These are phyloP conservation scores for Lepilemur ruficaudatus DNA, from an alignment of 2,797 vertebrate genomes.

Conservation along the genomic window DNA sequence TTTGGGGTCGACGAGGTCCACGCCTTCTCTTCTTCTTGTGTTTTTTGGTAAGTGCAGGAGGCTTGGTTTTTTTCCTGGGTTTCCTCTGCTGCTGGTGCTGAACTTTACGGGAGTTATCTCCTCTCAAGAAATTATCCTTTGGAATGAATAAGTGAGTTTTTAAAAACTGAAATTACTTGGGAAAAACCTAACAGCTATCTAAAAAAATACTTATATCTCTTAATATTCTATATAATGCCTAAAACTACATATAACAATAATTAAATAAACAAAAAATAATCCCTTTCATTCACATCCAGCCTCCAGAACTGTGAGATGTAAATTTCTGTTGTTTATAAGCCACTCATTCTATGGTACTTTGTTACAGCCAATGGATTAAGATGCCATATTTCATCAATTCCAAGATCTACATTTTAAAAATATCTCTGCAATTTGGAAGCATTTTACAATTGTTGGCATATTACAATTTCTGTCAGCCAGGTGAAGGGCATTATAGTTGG, in stretches of 20 bases:
- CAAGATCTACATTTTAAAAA: neutral
- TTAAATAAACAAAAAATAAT: neutral
- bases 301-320: neutral
- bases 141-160: constrained; percentile 42
- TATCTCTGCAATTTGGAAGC: neutral
- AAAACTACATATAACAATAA: neutral
- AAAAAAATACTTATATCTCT: neutral
- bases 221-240: neutral
- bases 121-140: constrained; percentile 98
- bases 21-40: constrained; percentile 99
- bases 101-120: constrained; percentile 95
- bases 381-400: neutral
- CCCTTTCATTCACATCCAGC: neutral
- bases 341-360: too few species aligned
- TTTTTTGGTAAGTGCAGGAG: constrained; percentile 99
- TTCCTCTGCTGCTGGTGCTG: constrained; percentile 99
- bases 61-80: constrained; percentile 99
- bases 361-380: neutral
- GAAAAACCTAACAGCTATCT: neutral
- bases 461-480: neutral
- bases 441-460: neutral
- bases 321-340: neutral
- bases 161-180: neutral
- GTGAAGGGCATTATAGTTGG: neutral
- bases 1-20: constrained; percentile 95